Evolutionary conservation across 2,113 vertebrate genomes (phyloP).

Genomic region (Caloenas nicobarica): DNA sequence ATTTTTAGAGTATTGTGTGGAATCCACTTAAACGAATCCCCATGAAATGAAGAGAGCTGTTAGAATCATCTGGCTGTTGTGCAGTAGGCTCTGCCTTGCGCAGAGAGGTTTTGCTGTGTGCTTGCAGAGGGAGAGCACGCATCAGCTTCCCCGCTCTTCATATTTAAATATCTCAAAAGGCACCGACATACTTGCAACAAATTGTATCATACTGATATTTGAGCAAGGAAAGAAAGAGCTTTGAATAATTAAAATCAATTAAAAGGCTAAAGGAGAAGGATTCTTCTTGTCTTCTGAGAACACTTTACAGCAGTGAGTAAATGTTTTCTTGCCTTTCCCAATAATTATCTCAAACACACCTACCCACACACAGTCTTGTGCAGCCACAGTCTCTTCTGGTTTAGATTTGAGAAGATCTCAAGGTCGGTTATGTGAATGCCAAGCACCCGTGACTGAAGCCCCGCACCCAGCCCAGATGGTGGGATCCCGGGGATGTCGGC

Average conservation of each 20-base stretch:
- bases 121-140: constrained; percentile 3
- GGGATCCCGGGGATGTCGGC: not conserved
- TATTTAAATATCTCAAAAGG: constrained; percentile 53
- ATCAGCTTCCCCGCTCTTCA: constrained; percentile 39
- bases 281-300: constrained; percentile 62
- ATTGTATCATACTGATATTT: constrained; percentile 54
- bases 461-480: rapidly evolving
- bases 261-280: constrained; percentile 60
- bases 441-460: rapidly evolving
- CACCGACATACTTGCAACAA: constrained; percentile 30
- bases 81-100: constrained; percentile 2
- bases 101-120: constrained; percentile 3
- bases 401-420: not conserved
- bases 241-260: constrained; percentile 75
- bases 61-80: constrained; percentile 46
- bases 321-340: constrained; percentile 56
- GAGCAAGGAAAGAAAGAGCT: constrained; percentile 58
- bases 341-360: constrained; percentile 36
- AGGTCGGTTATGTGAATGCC: not conserved
- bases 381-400: not conserved
- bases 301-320: constrained; percentile 36
- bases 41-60: constrained; percentile 53
- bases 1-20: constrained; percentile 54
- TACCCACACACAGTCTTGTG: not conserved
- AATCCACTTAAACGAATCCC: constrained; percentile 63